phyloP scores from a whole-genome alignment of 2,797 vertebrate genomes.

The Danio aesculapii region DNA sequence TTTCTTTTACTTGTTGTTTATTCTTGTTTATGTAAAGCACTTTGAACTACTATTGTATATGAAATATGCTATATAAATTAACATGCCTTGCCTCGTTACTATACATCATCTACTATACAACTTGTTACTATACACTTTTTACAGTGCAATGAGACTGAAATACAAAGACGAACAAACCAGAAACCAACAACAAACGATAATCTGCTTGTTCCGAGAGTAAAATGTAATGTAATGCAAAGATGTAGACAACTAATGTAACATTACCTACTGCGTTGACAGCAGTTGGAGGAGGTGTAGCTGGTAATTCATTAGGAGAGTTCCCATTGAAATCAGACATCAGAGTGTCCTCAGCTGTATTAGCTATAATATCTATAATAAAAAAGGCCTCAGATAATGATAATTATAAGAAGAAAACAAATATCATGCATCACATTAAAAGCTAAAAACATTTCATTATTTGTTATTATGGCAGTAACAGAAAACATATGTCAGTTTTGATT shows the following conservation, averaged over 20 bases:
- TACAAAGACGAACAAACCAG: background rate
- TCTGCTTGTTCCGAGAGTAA: background rate
- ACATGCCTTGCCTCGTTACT: too few relatives aligned
- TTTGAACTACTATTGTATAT: too few relatives aligned
- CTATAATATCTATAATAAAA: conserved; percentile 72
- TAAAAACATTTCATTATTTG: background rate
- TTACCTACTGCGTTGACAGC: conserved; percentile 60
- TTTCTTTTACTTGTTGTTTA: too few relatives aligned
- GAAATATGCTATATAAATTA: too few relatives aligned
- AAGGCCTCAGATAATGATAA: too few relatives aligned
- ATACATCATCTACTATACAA: too few relatives aligned
- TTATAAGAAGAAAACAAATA: background rate
- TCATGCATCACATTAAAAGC: too few relatives aligned
- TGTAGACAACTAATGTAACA: background rate
- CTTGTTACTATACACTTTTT: too few relatives aligned
- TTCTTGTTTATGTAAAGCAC: too few relatives aligned
- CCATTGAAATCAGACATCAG: conserved; percentile 53
- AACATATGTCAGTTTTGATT: background rate
- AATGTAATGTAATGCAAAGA: background rate
- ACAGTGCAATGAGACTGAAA: background rate
- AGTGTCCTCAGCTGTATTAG: conserved; percentile 58
- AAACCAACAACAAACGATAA: background rate
- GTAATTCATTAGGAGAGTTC: conserved; percentile 50
- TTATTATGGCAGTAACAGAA: background rate
- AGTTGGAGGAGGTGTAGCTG: conserved; percentile 54